Base-by-base conservation (phyloP, 2,888 invertebrate genomes). In the Philereme vetulata region DNA sequence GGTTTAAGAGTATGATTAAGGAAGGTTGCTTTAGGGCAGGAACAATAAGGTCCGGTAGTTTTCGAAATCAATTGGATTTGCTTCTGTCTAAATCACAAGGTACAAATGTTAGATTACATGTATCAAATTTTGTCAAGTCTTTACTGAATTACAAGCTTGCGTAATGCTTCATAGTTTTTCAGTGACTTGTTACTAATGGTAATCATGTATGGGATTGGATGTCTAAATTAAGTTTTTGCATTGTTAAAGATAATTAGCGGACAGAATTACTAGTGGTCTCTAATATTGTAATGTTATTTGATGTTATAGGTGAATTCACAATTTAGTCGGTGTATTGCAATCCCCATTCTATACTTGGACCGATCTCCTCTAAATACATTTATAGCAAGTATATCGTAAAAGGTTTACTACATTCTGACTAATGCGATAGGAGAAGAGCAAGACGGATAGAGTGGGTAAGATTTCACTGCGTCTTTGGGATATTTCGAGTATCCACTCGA, bases 291-390 rank as follows among this genome's bases (percentile, higher is more conserved):
- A 86, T 86, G 79, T 86, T 84, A 86, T 82, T 88, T 79, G 86
- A 84, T 89, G 89, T 88, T 83, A 87, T 87, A 87, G 82, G 80
- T 69, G 74, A 75, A 65, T 76, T 84, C 84, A 85, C 82, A 78
- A 60, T 80, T 81, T 83, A 86, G 84, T 89, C 84, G 85, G 81
- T 89, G 89, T 89, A 82, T 85, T 83, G 80, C 86, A 85, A 84
- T 82, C 80, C 82, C 77, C 75, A 69, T 71, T 63, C 36, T 63
- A 60, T 74, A 82, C 84, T 86, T 78, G 76, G 84, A 81, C 84
- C 85, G 85, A 82, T 85, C 84, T 85, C 86, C 86, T 77, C 74
- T 10, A 7, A 11, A 36, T 11, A 8, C 36, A 8, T 4, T 21
- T 7, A 5, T 5, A 44, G 21, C 6, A 44, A n/a, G 5, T 5